Conservation (phyloP, 1,140 invertebrate species). For the Drosophila triauraria region DNA sequence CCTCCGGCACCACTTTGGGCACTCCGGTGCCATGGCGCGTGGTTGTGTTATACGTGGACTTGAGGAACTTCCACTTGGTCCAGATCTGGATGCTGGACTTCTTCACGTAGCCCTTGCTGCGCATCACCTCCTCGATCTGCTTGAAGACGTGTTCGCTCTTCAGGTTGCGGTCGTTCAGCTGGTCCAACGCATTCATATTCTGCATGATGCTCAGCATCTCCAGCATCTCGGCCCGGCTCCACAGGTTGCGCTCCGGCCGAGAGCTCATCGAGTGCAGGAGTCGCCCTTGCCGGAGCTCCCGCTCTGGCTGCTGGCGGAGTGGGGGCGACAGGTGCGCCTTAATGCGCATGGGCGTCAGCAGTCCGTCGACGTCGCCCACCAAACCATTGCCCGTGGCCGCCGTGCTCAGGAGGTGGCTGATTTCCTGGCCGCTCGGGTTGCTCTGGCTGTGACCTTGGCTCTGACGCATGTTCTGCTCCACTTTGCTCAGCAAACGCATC, state of each 20-base stretch:
- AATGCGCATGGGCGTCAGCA: constrained; percentile 68
- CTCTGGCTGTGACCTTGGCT: constrained; percentile 46
- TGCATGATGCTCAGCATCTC: constrained; percentile 78
- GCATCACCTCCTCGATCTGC: constrained; percentile 74
- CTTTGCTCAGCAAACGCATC: constrained; percentile 71
- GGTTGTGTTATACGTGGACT: constrained; percentile 81
- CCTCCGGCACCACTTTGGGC: constrained; percentile 76
- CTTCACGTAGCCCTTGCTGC: constrained; percentile 69
- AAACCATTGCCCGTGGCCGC: constrained; percentile 67
- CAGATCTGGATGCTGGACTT: constrained; percentile 81
- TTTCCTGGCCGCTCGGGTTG: constrained; percentile 40
- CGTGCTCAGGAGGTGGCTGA: constrained; percentile 69
- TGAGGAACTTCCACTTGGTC: constrained; percentile 84
- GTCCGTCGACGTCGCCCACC: constrained; percentile 75
- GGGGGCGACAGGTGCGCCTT: constrained; percentile 40
- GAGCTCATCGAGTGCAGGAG: constrained; percentile 23
- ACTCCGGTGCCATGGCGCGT: constrained; percentile 65
- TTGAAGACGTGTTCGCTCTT: constrained; percentile 77
- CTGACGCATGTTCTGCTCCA: constrained; percentile 75
- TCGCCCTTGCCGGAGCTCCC: constrained; percentile 7
- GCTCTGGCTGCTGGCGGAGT: constrained; percentile 4
- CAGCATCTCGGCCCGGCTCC: constrained; percentile 79
- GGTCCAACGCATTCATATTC: constrained; percentile 71
- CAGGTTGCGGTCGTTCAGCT: constrained; percentile 73
- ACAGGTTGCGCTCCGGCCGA: constrained; percentile 77